phyloP scores from a whole-genome alignment of 1,140 invertebrate species.

The Leptoteleia sp. region DNA sequence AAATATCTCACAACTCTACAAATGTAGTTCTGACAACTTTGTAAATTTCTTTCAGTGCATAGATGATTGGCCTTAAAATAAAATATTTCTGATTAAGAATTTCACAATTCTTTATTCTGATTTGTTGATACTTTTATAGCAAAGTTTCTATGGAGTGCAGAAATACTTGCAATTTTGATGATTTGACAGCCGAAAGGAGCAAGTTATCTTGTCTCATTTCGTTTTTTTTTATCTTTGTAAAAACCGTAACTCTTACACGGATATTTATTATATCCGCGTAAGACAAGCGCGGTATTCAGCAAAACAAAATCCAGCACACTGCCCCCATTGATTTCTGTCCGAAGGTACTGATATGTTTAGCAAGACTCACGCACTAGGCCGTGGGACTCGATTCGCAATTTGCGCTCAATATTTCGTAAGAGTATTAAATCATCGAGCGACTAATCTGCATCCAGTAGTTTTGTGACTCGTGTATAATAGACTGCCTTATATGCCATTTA shows the following conservation, averaged over 20 bases:
- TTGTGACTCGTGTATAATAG: conserved; percentile 21
- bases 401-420: conserved; percentile 35
- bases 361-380: background rate
- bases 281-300: conserved; percentile 1
- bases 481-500: conserved; percentile 31
- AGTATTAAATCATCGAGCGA: conserved; percentile 44
- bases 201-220: no score
- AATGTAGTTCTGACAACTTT: no score
- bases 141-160: no score
- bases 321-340: conserved; percentile 5
- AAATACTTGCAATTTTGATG: no score
- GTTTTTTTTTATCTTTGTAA: no score
- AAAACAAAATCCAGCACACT: conserved; percentile 14
- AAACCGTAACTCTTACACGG: background rate
- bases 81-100: no score
- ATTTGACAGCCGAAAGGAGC: no score
- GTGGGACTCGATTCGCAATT: conserved; percentile 29
- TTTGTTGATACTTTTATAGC: no score
- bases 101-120: no score
- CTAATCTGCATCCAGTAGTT: conserved; percentile 42
- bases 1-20: no score
- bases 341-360: background rate
- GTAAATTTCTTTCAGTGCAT: no score
- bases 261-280: conserved; percentile 2
- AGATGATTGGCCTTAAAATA: no score